Percentiles rank a stretch among this genome's conserved stretches.
phyloP scores from a whole-genome alignment of 1,140 invertebrate species.

The Zaprionus ghesquierei region DNA sequence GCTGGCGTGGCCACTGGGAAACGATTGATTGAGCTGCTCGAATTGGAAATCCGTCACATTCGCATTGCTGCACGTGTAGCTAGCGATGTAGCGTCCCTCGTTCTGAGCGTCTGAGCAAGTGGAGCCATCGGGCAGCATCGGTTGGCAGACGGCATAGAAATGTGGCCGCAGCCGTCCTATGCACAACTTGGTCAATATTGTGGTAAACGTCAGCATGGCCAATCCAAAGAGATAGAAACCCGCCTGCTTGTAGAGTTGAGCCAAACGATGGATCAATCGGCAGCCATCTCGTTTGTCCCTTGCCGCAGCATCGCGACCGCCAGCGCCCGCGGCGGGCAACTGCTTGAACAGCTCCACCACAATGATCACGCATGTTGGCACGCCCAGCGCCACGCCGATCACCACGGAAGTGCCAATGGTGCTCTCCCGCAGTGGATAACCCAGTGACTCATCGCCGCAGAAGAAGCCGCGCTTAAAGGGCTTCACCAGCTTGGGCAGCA shows the following conservation, averaged over 20 bases:
- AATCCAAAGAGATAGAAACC: conserved; percentile 94
- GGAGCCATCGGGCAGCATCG: conserved; percentile 83
- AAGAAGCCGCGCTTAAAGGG: conserved; percentile 96
- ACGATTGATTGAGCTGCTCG: conserved; percentile 90
- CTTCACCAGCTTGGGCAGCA: conserved; percentile 77
- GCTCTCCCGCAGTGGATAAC: conserved; percentile 90
- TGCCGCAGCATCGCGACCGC: conserved; percentile 4
- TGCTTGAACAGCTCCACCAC: conserved; percentile 75
- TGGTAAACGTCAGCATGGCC: conserved; percentile 90
- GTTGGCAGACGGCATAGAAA: conserved; percentile 90
- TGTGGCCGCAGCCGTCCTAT: conserved; percentile 95
- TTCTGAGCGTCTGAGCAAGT: conserved; percentile 85
- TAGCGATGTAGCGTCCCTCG: conserved; percentile 86
- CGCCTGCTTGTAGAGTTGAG: conserved; percentile 87
- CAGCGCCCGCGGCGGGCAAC: conserved; percentile 36
- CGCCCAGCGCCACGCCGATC: conserved; percentile 38
- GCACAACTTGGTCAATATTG: conserved; percentile 94
- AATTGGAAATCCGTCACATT: conserved; percentile 84
- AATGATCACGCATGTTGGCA: conserved; percentile 61
- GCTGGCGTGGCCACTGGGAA: conserved; percentile 92
- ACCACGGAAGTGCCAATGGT: conserved; percentile 85
- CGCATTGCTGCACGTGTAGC: conserved; percentile 85
- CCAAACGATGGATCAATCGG: conserved; percentile 85
- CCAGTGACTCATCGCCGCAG: conserved; percentile 96
- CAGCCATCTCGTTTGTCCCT: conserved; percentile 49